Evolutionary conservation across 2,113 vertebrate genomes (phyloP).

Genomic region (Sorex araneus): DNA sequence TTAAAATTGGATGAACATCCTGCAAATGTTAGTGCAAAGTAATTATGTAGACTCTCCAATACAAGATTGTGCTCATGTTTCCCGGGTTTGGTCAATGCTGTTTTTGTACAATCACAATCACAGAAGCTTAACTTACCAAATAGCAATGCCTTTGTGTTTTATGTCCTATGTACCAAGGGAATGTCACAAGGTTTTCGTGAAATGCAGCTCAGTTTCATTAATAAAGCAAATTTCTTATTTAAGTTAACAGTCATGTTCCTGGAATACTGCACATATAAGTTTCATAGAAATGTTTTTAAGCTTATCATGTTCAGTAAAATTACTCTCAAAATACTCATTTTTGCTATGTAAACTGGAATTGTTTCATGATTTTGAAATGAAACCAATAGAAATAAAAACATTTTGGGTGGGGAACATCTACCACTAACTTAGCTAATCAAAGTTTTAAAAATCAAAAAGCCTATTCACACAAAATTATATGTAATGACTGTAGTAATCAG

Average conservation of each 20-base stretch:
- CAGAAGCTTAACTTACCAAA: conserved; percentile 88
- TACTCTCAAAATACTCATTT: conserved; percentile 73
- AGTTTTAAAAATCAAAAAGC: conserved; percentile 89
- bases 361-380: conserved; percentile 84
- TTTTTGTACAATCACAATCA: conserved; percentile 87
- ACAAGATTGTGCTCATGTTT: conserved; percentile 88
- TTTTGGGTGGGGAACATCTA: conserved; percentile 79
- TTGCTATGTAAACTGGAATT: conserved; percentile 83
- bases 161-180: conserved; percentile 86
- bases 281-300: conserved; percentile 83
- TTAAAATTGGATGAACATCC: conserved; percentile 87
- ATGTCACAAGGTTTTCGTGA: conserved; percentile 85
- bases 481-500: conserved; percentile 96
- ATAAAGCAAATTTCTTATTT: conserved; percentile 85
- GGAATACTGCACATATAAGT: conserved; percentile 81
- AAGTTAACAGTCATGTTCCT: conserved; percentile 88
- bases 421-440: conserved; percentile 86
- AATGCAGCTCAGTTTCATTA: conserved; percentile 84
- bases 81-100: conserved; percentile 85
- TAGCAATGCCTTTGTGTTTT: conserved; percentile 85
- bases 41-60: conserved; percentile 88
- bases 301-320: conserved; percentile 80
- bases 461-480: conserved; percentile 91
- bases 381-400: conserved; percentile 74
- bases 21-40: conserved; percentile 89